Evolutionary conservation across 2,888 invertebrate genomes (phyloP), one percentile per base, ranked within the genome.

Genomic region (Epinotia ramella): DNA sequence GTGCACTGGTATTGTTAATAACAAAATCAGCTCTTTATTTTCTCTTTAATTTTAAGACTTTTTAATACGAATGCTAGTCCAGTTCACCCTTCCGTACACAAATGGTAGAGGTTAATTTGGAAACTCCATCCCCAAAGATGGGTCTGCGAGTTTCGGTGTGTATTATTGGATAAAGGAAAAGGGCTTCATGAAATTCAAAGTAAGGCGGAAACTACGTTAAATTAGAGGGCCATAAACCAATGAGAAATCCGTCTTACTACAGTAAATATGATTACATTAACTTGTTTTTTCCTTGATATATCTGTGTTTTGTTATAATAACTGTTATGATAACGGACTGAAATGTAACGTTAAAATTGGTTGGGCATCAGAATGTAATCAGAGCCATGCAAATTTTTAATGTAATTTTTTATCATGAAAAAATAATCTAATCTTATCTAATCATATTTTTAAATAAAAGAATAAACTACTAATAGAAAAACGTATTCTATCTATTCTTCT

Each of bases 141-240:
- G 83, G 80, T 83, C 83, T 82, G 78, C 65, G 83, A 85, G 84
- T 80, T 83, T 83, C 77, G 81, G 84, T 86, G 86, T 81, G 79
- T 82, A 79, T 87, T 86, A 88, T 88, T 88, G 81, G 86, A 89
- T 88, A 86, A 89, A 85, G 84, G 84, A 81, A 81, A 83, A 86
- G 84, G 86, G 84, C 82, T 86, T 85, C 85, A 84, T 82, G 83
- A 86, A 87, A 86, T 84, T 85, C 84, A 81, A 84, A 81, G 83
- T 81, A 81, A 81, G 83, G 82, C 79, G 83, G 79, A 86, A 87
- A 87, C 84, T 83, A 79, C 82, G 84, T 87, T 87, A 84, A 79
- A 81, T 77, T 81, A 76, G 78, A 78, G 80, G 80, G 73, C 80
- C 80, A 73, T 81, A 81, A 81, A 81, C 81, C 81, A 81, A 81